Evolutionary conservation across 1,140 invertebrate genomes (phyloP).

Genomic region (Hylyphantes graminicola): DNA sequence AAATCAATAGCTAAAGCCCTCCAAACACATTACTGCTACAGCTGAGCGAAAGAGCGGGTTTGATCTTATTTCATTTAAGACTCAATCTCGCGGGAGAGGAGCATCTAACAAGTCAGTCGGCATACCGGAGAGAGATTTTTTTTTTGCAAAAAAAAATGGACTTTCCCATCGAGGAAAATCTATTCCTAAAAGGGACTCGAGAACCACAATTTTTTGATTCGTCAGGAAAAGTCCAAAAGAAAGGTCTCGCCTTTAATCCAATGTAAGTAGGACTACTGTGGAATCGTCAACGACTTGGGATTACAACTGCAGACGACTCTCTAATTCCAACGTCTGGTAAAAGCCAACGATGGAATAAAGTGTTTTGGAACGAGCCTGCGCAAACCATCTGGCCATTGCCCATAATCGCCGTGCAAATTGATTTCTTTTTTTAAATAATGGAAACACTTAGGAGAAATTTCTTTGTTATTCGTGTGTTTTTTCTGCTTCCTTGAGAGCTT

Average conservation of each 20-base stretch:
- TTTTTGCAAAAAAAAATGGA: not conserved
- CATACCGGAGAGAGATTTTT: slow-evolving; percentile 14
- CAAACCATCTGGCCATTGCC: too few species aligned
- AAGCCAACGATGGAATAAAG: too few species aligned
- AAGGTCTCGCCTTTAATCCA: slow-evolving; percentile 42
- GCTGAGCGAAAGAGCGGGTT: slow-evolving; percentile 4
- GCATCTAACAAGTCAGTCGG: slow-evolving; percentile 38
- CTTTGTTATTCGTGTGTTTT: too few species aligned
- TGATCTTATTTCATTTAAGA: slow-evolving; percentile 55
- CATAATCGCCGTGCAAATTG: too few species aligned
- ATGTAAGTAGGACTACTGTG: slow-evolving; percentile 50
- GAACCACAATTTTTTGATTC: slow-evolving; percentile 58
- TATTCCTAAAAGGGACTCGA: slow-evolving; percentile 48
- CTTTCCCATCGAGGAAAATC: slow-evolving; percentile 22
- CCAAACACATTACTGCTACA: slow-evolving; percentile 50
- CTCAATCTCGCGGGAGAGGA: slow-evolving; percentile 33
- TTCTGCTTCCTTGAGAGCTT: too few species aligned
- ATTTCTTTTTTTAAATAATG: too few species aligned
- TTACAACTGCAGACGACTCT: slow-evolving; percentile 16
- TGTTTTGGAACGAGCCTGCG: too few species aligned
- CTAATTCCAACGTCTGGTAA: too few species aligned
- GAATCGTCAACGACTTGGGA: slow-evolving; percentile 48
- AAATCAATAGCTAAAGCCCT: slow-evolving; percentile 56
- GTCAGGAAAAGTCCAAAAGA: slow-evolving; percentile 29
- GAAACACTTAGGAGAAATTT: too few species aligned